Base-by-base conservation (phyloP, 2,797 vertebrate species). In the Schizopygopsis malacanthus region DNA sequence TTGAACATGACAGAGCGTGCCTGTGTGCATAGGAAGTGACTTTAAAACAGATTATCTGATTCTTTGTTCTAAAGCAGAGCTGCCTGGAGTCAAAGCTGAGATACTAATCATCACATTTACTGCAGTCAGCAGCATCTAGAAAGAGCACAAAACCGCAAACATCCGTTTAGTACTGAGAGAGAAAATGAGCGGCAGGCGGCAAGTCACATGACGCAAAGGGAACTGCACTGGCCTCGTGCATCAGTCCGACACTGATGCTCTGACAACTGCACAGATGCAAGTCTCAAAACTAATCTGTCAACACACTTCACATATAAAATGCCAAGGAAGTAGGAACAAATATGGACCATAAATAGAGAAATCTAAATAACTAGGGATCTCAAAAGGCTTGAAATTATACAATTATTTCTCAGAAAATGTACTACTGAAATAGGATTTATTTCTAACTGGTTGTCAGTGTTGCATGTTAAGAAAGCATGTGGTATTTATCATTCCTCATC, bases 61-160 rank as follows among this genome's bases (percentile, higher is more conserved):
- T 18, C 20, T 79, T 56, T 2, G 9, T 43, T 39, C 33, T 54
- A 70, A 43, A 69, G 69, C 16, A 70, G 25, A 84, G n/a, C 50
- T n/a, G 76, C 59, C 25, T 71, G 25, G 52, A 76, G 33, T 22
- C 25, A 45, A 82, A 54, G 16, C 16, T 59, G 20, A 56, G 80
- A 82, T 81, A 65, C 47, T 45, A 67, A 86, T 86, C 73, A 16
- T 47, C 28, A 76, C 70, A 54, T 71, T 75, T 54, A 79, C 85
- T 81, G 54, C 56, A 81, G 79, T 82, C 71, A 86, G 73, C 80
- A 86, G 45, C 56, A 0, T 72, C 59, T 71, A 85, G 69, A 43
- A 72, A 85, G 67, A 80, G 84, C 76, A 73, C 37, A 45, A 88
- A 88, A 86, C 83, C 87, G 33, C 83, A 79, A 86, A 86, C 84